Base-by-base conservation (phyloP, 1,140 invertebrate genomes). In the Gryon sp. region DNA sequence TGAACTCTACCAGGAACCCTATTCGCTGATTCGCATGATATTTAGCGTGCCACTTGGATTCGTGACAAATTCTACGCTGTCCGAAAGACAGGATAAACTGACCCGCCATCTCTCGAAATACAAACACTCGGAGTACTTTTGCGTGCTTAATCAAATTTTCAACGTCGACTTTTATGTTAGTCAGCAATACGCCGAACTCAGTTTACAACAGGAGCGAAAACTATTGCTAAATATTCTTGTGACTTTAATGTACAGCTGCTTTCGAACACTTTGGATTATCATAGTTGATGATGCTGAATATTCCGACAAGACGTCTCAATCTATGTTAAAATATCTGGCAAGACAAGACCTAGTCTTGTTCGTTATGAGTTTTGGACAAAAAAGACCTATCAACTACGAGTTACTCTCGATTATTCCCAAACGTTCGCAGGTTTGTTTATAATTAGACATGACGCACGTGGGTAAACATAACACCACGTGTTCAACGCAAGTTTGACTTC, bases 231-330 rank as follows among this genome's bases (percentile, higher is more conserved):
- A 86, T 20, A 77, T 91, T n/a, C 19, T 88, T 9, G 20, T 78
- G 0, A 80, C 68, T 40, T 57, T 88, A 18, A 59, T 84, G 45
- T 76, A 62, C 19, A 74, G 50, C 5, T 84, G 83, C 16, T 88
- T 91, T 48, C 79, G 81, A 3, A 70, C 86, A 1, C 62, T 90
- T 2, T 90, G 89, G 87, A 78, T 92, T 2, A 65, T 91, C n/a
- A 86, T 90, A 0, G 85, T 92, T 4, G 90, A 91, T 41, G 87
- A 91, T 41, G 85, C 85, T 0, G 89, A 92, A 59, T 82, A 87
- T 43, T 83, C 88, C 1, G 92, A 92, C 45, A 70, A 87, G 0
- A 88, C 91, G 45, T 92, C 92, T 0, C 87, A 91, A 82, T 66
- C 81, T 0, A 24, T 92, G 0, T 62, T 92, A 2, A 59, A 85